These are phyloP conservation scores for Chloromyia formosa DNA, from an alignment of 2,888 invertebrate species.

Conservation along the genomic window DNA sequence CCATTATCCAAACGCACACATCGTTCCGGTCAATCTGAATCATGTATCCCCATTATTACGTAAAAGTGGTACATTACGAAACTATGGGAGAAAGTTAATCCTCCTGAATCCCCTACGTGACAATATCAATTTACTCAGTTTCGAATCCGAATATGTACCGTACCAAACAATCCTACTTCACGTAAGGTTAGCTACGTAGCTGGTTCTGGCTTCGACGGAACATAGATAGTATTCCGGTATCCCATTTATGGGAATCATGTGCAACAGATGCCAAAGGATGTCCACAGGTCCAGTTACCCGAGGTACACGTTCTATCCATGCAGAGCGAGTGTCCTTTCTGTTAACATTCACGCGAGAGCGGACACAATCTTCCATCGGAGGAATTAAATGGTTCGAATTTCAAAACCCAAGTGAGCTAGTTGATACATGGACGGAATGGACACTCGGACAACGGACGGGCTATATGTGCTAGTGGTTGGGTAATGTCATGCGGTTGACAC, in stretches of 20 bases:
- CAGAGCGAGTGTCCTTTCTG: neutral
- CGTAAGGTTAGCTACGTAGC: too few species aligned
- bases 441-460: neutral
- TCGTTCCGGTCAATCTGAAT: too few species aligned
- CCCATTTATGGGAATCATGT: neutral
- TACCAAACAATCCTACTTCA: too few species aligned
- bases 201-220: too few species aligned
- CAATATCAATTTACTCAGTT: slow-evolving; percentile 18
- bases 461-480: neutral
- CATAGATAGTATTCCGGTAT: too few species aligned
- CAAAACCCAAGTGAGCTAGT: neutral
- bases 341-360: neutral
- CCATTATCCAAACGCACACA: too few species aligned
- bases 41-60: neutral
- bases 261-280: slow-evolving; percentile 24
- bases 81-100: slow-evolving; percentile 6
- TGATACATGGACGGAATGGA: too few species aligned
- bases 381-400: slow-evolving; percentile 33
- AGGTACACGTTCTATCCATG: neutral
- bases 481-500: slow-evolving; percentile 19
- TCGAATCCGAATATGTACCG: neutral
- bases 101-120: neutral
- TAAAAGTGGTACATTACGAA: neutral
- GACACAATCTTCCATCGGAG: neutral
- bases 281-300: neutral